These are phyloP conservation scores for Lagopus muta DNA, from an alignment of 2,113 vertebrate species.

Conservation along the genomic window DNA sequence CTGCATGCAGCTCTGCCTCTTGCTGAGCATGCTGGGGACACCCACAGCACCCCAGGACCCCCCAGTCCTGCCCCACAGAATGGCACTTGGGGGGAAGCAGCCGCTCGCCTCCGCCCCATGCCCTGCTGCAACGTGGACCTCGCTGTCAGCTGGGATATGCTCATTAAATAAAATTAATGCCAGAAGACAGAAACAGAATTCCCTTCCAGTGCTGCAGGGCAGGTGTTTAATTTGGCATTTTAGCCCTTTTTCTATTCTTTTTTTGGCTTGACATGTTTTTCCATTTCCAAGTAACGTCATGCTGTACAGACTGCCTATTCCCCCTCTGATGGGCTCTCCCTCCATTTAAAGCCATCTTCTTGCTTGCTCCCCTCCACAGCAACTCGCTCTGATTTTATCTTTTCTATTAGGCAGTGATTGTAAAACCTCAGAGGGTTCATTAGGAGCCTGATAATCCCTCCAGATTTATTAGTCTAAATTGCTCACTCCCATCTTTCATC, in stretches of 20 bases:
- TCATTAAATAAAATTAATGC: slow-evolving; percentile 58
- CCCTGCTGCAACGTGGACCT: background rate
- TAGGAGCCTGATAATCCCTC: slow-evolving; percentile 76
- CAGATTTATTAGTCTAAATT: slow-evolving; percentile 78
- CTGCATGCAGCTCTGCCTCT: background rate
- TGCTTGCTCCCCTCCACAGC: slow-evolving; percentile 32
- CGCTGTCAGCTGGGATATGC: slow-evolving; percentile 14
- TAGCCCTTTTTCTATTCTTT: background rate
- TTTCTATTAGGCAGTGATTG: slow-evolving; percentile 70
- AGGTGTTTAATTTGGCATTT: slow-evolving; percentile 63
- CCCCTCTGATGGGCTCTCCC: background rate
- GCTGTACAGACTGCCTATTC: background rate
- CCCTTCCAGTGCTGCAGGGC: slow-evolving; percentile 31
- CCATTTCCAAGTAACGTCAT: background rate
- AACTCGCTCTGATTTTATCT: slow-evolving; percentile 73
- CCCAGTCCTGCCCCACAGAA: background rate
- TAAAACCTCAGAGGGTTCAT: slow-evolving; percentile 74
- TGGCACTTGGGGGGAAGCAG: rapidly evolving
- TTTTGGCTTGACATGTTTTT: slow-evolving; percentile 13
- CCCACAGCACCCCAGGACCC: background rate
- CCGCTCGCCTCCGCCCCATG: background rate
- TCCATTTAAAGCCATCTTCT: slow-evolving; percentile 2
- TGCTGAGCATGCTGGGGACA: background rate
- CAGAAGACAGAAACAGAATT: slow-evolving; percentile 47
- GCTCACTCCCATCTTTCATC: slow-evolving; percentile 56